phyloP scores from a whole-genome alignment of 1,140 invertebrate genomes.

The Ectropis grisescens region DNA sequence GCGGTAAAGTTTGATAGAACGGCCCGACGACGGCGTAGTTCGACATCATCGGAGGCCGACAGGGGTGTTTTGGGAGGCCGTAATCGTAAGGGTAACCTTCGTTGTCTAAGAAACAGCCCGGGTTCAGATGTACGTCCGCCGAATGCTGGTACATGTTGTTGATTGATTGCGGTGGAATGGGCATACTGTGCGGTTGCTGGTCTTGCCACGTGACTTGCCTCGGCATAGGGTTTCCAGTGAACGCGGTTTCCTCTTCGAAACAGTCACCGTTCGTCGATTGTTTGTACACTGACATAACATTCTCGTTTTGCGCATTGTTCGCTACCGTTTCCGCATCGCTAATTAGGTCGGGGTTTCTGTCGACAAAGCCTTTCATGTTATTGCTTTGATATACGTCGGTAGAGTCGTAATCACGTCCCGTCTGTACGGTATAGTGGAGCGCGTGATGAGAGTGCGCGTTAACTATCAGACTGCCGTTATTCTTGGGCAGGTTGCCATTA shows the following conservation, averaged over 20 bases:
- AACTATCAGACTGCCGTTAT: constrained; percentile 60
- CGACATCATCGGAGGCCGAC: constrained; percentile 66
- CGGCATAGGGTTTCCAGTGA: constrained; percentile 48
- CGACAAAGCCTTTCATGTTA: constrained; percentile 71
- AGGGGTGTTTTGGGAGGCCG: constrained; percentile 78
- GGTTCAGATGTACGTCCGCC: constrained; percentile 77
- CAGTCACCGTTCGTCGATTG: constrained; percentile 38
- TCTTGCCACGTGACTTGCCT: constrained; percentile 68
- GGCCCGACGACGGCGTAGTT: constrained; percentile 64
- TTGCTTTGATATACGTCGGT: constrained; percentile 57
- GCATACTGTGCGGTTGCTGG: constrained; percentile 59
- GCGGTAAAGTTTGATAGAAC: constrained; percentile 79
- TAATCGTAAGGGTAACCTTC: constrained; percentile 86
- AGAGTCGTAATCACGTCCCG: constrained; percentile 51
- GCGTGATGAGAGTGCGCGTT: constrained; percentile 64
- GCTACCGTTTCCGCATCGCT: constrained; percentile 79
- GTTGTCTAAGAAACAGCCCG: constrained; percentile 77
- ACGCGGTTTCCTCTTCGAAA: constrained; percentile 58
- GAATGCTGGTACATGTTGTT: constrained; percentile 71
- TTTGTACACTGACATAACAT: constrained; percentile 60
- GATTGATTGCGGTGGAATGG: constrained; percentile 57
- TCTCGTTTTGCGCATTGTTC: constrained; percentile 73
- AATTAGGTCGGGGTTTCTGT: constrained; percentile 83
- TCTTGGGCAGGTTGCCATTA: constrained; percentile 53
- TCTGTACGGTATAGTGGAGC: constrained; percentile 54